These are phyloP conservation scores for Dicrostonyx torquatus DNA, from an alignment of 2,797 vertebrate species.

Conservation along the genomic window DNA sequence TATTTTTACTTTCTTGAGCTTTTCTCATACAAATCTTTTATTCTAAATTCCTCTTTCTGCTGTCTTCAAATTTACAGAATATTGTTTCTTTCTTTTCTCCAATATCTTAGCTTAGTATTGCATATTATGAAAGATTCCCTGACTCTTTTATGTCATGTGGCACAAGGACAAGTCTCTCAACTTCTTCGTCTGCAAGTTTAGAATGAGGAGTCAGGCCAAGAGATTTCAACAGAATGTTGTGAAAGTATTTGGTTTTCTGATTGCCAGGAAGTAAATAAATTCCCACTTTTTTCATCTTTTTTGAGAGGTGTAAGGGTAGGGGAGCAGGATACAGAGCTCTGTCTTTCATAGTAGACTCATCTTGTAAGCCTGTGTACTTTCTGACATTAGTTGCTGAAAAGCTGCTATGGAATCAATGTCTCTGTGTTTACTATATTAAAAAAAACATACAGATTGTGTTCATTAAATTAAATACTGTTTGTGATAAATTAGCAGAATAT, in stretches of 20 bases:
- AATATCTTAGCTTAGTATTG: background rate
- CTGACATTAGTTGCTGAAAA: constrained; percentile 27
- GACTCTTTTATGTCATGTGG: background rate
- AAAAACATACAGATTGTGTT: background rate
- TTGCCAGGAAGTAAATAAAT: background rate
- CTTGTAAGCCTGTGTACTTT: background rate
- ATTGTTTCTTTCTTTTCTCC: background rate
- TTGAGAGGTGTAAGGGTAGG: background rate
- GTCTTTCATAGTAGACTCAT: background rate
- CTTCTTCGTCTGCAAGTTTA: background rate
- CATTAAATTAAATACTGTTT: background rate
- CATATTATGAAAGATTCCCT: background rate
- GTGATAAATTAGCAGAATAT: background rate
- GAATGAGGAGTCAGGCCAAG: background rate
- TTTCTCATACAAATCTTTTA: background rate
- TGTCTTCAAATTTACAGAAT: background rate
- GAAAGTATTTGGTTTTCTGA: background rate
- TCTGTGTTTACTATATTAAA: constrained; percentile 11
- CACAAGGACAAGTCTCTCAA: background rate
- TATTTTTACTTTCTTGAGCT: constrained; percentile 12
- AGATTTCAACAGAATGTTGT: constrained; percentile 11
- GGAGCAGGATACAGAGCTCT: background rate
- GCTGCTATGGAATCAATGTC: background rate
- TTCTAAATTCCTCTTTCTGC: constrained; percentile 35
- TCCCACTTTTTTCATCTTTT: background rate